These are phyloP conservation scores for Sardina pilchardus DNA, from an alignment of 2,113 vertebrate genomes.

Conservation along the genomic window DNA sequence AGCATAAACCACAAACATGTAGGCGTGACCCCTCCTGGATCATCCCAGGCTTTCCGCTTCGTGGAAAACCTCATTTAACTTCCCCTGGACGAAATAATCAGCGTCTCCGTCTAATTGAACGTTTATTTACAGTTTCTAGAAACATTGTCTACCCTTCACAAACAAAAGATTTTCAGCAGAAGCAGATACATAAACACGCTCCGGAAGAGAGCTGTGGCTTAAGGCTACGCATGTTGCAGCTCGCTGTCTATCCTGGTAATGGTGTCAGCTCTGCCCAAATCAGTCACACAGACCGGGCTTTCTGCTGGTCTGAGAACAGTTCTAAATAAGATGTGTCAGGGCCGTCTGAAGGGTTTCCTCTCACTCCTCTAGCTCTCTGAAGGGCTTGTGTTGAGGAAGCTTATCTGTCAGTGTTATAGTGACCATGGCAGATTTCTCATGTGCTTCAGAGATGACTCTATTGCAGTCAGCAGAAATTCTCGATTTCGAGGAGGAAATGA, in stretches of 20 bases:
- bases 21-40: neutral
- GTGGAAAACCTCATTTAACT: neutral
- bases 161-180: conserved; percentile 22
- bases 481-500: neutral
- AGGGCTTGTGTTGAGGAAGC: neutral
- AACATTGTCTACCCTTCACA: conserved; percentile 10
- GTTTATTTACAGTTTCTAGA: conserved; percentile 30
- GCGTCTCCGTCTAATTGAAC: neutral
- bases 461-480: neutral
- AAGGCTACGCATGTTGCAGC: neutral
- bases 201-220: conserved; percentile 29
- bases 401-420: neutral
- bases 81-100: neutral
- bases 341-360: neutral
- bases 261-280: neutral
- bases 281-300: neutral
- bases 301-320: neutral
- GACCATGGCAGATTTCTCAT: neutral
- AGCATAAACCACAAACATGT: neutral
- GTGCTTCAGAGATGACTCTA: neutral
- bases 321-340: neutral
- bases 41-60: neutral
- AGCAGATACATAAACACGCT: neutral
- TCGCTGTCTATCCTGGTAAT: neutral
- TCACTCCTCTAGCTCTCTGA: neutral